Base-by-base conservation (phyloP, 2,113 vertebrate genomes). In the Dipodomys merriami region DNA sequence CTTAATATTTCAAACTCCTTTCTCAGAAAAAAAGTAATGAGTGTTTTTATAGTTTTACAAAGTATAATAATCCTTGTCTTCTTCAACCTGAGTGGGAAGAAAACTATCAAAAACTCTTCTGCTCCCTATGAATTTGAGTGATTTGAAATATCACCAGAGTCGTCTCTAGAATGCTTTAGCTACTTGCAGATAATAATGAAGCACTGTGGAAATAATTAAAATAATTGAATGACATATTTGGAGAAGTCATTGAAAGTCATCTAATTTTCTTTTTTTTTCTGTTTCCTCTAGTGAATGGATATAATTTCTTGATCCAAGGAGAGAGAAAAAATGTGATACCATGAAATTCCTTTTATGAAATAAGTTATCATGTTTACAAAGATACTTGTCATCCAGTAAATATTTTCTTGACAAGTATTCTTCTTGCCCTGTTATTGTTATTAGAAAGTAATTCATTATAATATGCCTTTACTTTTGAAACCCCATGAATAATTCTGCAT, bases 401-500 rank as follows among this genome's bases (percentile, higher is more conserved):
- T 0, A 86, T 86, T 91, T 86, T 83, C 65, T 49, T 88, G 53
- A 74, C 0, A 7, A 92, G 8, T 20, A 72, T 91, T 25, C 33
- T 85, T 76, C 69, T 93, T 88, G 33, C 87, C 83, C 87, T 76
- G 68, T 71, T 94, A 82, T 87, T 96, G 94, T 84, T 88, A 86
- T 62, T 33, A 69, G 15, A 95, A 94, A 90, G 88, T 93, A 6
- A 88, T 84, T 90, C 83, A 90, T 92, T 77, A 65, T 65, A 80
- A 74, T 82, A 29, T 73, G 22, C 91, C 65, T 90, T 62, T 7
- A 74, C 23, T 65, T 23, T 27, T 6, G 29, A 71, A 2, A 49
- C 60, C 76, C 73, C 89, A 94, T 87, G 81, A 94, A 72, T 91
- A 33, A 87, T 87, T 33, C 83, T 86, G 64, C 12, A 19, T 94